These are phyloP conservation scores for Dinocampus coccinellae DNA, from an alignment of 2,888 invertebrate species.

Conservation along the genomic window DNA sequence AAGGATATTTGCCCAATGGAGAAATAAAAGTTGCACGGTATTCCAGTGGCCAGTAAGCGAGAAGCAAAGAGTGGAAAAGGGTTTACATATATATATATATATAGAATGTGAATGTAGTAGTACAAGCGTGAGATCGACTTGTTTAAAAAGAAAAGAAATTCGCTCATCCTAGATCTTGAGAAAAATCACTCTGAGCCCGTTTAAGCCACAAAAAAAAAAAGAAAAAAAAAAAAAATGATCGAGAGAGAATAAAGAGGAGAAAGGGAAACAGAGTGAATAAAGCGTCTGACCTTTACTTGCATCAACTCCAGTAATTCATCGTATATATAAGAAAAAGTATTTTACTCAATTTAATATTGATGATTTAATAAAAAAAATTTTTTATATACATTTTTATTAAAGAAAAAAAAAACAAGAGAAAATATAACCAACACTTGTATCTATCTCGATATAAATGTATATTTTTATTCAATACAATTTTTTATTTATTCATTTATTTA, in stretches of 20 bases:
- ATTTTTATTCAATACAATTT: background rate
- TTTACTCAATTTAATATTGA: no score
- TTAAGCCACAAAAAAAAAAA: conserved; percentile 22
- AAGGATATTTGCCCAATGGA: conserved; percentile 42
- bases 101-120: background rate
- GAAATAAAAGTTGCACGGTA: conserved; percentile 45
- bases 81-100: background rate
- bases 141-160: conserved; percentile 35
- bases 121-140: background rate
- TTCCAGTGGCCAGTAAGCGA: conserved; percentile 17
- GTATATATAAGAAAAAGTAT: no score
- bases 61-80: conserved; percentile 3
- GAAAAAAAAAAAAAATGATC: background rate
- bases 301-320: no score
- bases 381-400: no score
- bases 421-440: no score
- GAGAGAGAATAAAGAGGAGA: no score
- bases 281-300: no score
- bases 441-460: no score
- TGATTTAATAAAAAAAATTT: no score
- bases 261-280: no score
- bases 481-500: conserved; percentile 6
- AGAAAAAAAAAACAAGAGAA: no score
- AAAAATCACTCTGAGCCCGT: conserved; percentile 34
- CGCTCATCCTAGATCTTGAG: conserved; percentile 33